phyloP scores from a whole-genome alignment of 2,113 vertebrate species.

The Onychorhynchus coronatus region DNA sequence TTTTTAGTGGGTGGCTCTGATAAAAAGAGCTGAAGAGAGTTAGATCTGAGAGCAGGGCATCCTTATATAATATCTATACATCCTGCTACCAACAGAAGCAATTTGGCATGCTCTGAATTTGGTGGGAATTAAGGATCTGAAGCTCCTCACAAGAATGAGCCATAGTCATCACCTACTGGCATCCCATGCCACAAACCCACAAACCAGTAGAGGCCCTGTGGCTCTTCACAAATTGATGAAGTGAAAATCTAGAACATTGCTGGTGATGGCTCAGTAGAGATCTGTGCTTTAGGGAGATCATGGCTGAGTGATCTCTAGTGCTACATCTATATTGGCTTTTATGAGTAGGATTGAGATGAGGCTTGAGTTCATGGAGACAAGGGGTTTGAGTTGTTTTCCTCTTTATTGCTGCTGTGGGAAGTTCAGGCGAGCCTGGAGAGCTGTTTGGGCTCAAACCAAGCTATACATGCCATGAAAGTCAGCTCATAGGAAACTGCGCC shows the following conservation, averaged over 20 bases:
- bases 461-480: neutral
- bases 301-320: neutral
- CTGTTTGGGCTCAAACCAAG: neutral
- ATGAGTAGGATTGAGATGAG: neutral
- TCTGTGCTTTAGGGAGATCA: neutral
- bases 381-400: neutral
- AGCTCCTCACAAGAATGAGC: neutral
- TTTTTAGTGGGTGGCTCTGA: neutral
- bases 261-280: neutral
- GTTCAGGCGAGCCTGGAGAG: neutral
- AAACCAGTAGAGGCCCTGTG: neutral
- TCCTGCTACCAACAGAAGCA: neutral
- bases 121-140: neutral
- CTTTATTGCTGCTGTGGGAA: neutral
- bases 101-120: neutral
- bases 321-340: neutral
- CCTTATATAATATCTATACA: neutral
- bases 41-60: neutral
- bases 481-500: neutral
- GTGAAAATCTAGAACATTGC: neutral
- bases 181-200: neutral
- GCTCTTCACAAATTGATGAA: neutral
- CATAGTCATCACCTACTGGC: neutral
- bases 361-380: neutral
- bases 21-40: neutral